Base-by-base conservation (phyloP, 2,797 vertebrate species). In the Sebastolobus altivelis region DNA sequence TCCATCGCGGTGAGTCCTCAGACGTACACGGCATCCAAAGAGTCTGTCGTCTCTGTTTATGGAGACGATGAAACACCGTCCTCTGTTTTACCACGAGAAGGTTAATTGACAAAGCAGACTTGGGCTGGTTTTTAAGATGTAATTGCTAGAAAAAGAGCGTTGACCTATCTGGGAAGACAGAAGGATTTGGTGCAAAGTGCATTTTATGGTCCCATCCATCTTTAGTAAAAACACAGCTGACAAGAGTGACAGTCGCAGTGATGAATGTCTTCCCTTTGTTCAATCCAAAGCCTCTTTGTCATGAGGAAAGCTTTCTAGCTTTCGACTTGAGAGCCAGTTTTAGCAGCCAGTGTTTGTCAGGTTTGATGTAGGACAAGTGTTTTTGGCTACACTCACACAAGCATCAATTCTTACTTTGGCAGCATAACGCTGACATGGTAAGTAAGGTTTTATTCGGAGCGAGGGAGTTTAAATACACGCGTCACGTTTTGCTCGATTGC, bases 1-100 rank as follows among this genome's bases (percentile, higher is more conserved):
- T 95, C 95, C 94, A 95, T 92, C 65, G 90, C 63, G 94, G 93
- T 89, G 88, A 93, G 90, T 89, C 89, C 72, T 92, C 87, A 94
- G 90, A 93, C 91, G 25, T 75, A 83, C 73, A 63, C 54, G 54
- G 87, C 87, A 80, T 92, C 90, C 91, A 92, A 84, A 77, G 89
- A 88, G 85, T 85, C 90, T 83, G 89, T 89, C 75, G 54, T 90
- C 83, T 91, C 72, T 95, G 93, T 94, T 95, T 94, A 94, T 84
- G 93, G 94, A 94, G 93, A 91, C 89, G 75, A 79, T 91, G 87
- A 92, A 91, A 87, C 89, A 63, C 31, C 77, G 46, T 87, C 80
- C 81, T 73, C 79, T 85, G 75, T 83, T 88, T 80, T 31, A 88
- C 89, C 88, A 54, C 72, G 11, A 75, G 88, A 80, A 88, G 62